Evolutionary conservation across 2,888 invertebrate species (phyloP), one percentile per base, ranked within the genome.

Genomic region (Hyalella azteca): DNA sequence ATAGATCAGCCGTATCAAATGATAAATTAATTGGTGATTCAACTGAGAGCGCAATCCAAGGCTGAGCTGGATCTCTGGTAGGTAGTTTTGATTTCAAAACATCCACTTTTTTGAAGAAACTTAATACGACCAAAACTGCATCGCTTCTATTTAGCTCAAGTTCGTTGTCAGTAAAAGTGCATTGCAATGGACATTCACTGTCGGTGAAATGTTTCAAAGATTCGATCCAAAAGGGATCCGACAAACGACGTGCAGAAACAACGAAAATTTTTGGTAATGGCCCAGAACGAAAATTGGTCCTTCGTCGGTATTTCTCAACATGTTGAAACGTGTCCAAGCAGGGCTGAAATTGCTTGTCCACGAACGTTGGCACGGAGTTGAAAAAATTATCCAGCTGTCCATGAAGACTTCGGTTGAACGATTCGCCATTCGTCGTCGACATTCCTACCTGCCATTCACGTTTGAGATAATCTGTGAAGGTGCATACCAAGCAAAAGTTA

Each of bases 91-190:
- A 7, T 39, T 59, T 45, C 7, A 75, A 26, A 11, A 7, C 29
- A 0, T 73, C 11, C 0, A 15, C 32, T 3, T 13, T 60, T 1
- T 13, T 26, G 13, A 80, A 19, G n/a, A 54, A 39, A 26, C 54
- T 78, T n/a, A 82, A 15, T 39, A 59, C 73, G 13, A 80, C 60
- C 11, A 82, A 50, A 5, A 82, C 77, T n/a, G 82, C 82, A 48
- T 82, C 82, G 2, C 40, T 80, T 7, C 29, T 54, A 13, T 22
- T n/a, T 32, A 48, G 19, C 7, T 54, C 78, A 32, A 19, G 19
- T 11, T 36, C n/a, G n/a, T 59, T 32, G 15, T 54, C 50, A 4
- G 13, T 3, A 26, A 78, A 50, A n/a, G 32, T 54, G 22, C 78
- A 78, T 32, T 36, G 50, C 3, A 78, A 54, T 13, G 78, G 78